Percentiles rank a stretch among this genome's conserved stretches.
Conservation (phyloP, 2,888 invertebrate genomes). For the Spodoptera picta region DNA sequence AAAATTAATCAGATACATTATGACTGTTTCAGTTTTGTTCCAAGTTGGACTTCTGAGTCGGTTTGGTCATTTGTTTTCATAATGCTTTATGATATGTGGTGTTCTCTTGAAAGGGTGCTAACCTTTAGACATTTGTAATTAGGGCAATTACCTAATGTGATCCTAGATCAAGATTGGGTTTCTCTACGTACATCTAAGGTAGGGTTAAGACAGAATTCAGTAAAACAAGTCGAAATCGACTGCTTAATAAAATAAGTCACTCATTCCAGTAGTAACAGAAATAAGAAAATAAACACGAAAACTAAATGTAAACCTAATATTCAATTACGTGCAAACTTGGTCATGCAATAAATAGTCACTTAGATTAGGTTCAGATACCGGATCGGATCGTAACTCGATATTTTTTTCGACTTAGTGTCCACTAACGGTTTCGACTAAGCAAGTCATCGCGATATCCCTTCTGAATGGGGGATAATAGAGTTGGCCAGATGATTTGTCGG, state of each 20-base stretch:
- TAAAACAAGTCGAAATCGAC: too few species aligned
- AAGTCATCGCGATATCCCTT: conserved; percentile 67
- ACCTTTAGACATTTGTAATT: too few species aligned
- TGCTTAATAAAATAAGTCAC: too few species aligned
- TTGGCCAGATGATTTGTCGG: conserved; percentile 88
- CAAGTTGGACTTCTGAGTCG: conserved; percentile 1
- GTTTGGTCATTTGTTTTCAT: background rate
- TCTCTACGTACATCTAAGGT: too few species aligned
- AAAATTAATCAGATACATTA: conserved; percentile 30
- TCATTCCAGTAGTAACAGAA: too few species aligned
- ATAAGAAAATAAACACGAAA: too few species aligned
- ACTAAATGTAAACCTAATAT: background rate
- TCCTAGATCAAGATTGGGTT: too few species aligned
- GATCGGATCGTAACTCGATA: conserved; percentile 50
- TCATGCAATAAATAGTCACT: conserved; percentile 14
- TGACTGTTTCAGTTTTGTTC: background rate
- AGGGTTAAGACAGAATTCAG: too few species aligned
- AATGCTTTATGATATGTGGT: too few species aligned
- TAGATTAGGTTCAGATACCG: conserved; percentile 32
- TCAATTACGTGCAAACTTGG: conserved; percentile 27
- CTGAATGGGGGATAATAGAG: conserved; percentile 78
- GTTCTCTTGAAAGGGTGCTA: too few species aligned
- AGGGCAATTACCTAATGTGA: too few species aligned
- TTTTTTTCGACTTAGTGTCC: conserved; percentile 57
- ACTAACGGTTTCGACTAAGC: conserved; percentile 62